Conservation (phyloP, 2,113 vertebrate species). For the Podarcis raffonei region DNA sequence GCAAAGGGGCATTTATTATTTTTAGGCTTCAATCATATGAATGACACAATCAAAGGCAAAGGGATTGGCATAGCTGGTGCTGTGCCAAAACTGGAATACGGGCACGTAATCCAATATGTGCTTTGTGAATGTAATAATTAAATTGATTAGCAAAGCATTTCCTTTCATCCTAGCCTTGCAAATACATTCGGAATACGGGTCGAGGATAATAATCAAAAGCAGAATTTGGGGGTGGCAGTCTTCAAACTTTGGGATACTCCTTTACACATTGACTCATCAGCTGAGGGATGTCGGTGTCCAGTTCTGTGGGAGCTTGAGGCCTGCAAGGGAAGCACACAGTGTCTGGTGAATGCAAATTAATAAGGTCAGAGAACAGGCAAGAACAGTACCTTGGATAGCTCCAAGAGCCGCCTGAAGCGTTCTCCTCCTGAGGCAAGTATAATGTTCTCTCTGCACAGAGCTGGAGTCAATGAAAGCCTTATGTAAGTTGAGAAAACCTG, state of each 20-base stretch:
- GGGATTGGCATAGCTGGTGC: neutral
- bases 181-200: neutral
- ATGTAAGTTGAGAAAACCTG: too few relatives aligned
- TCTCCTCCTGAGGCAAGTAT: too few relatives aligned
- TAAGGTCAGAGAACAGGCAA: too few relatives aligned
- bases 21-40: conserved; percentile 38
- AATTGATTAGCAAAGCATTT: neutral
- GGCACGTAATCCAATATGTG: conserved; percentile 21
- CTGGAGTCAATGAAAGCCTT: too few relatives aligned
- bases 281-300: neutral
- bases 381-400: too few relatives aligned
- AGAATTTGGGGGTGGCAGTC: neutral
- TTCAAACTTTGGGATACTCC: neutral
- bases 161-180: neutral
- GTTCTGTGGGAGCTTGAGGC: too few relatives aligned
- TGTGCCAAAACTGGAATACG: neutral
- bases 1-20: neutral
- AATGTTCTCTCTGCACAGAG: too few relatives aligned
- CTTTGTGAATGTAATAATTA: neutral
- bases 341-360: too few relatives aligned
- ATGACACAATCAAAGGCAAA: conserved; percentile 2
- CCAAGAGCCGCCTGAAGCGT: too few relatives aligned
- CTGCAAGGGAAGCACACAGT: too few relatives aligned
- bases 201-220: neutral
- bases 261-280: neutral